Base-by-base conservation (phyloP, 1,140 invertebrate species). In the Micrasema minimum region DNA sequence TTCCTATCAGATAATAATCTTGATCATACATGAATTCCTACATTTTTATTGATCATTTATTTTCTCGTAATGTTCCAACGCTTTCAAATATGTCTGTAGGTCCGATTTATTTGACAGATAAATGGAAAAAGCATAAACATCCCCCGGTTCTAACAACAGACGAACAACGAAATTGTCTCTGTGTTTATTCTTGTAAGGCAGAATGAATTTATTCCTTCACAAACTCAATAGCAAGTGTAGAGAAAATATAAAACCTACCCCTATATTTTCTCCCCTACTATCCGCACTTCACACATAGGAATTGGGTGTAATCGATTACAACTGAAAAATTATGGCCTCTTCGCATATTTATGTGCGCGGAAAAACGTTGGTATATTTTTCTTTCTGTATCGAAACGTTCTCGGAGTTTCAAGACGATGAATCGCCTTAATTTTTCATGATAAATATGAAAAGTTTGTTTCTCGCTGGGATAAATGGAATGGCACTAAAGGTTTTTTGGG, bases 291-390 rank as follows among this genome's bases (percentile, higher is more conserved):
- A 57, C 65, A 55, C 50, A 45, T 67, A 53, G 31, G 65, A 48
- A 69, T 69, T 69, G 66, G 66, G 46, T 69, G 66, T 61, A 69
- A 69, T 69, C 66, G 66, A 69, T 69, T 69, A 69, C 66, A 67
- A 43, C 66, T 61, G 66, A 69, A 61, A 69, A 69, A 48, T 69
- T 46, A 69, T 69, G 53, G 66, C 66, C 66, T n/a, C 55, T 50
- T 46, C 26, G 37, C 66, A 61, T 69, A 48, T 69, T 69, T 69
- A 69, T 61, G 55, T 59, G 38, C 66, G 38, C n/a, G 53, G n/a
- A 20, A 38, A 64, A 67, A 55, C 11, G 53, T n/a, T 22, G 16
- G 20, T 66, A 37, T 66, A 66, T 66, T 66, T 53, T 48, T 66
- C 64, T 38, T 11, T 23, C 22, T 23, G 48, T 22, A 51, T 11